Evolutionary conservation across 2,113 vertebrate species (phyloP), one percentile per base, ranked within the genome.

Genomic region (Notarius quadriscutis): DNA sequence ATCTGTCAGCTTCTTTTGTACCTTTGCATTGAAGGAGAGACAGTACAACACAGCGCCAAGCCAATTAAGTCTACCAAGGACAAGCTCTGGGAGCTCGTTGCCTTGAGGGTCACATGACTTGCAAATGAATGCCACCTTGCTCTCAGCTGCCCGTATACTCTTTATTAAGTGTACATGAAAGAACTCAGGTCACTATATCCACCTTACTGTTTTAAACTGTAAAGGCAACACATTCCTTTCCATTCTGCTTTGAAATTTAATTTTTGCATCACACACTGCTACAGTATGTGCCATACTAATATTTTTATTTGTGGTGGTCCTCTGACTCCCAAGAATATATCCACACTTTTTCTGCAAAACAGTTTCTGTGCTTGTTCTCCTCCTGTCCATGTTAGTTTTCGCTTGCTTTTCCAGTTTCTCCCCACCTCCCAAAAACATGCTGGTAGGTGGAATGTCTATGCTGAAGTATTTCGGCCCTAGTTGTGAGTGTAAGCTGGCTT

Each of bases 41-140:
- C 83, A 60, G 69, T 74, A 83, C 72, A 67, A 86, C 84, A 78
- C 63, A 65, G 57, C 67, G 72, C 86, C 72, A 83, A 91, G 87
- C 89, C 91, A 91, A 91, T 90, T 92, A 90, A 91, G 88, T 87
- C 72, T 53, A 85, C 84, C 90, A 91, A 91, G 90, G 90, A 91
- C 90, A 71, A 85, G 58, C 86, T 83, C 84, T 83, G 85, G 82
- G 81, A 87, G 67, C 84, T 83, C 71, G 85, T 83, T 89, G 84
- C 88, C 88, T 62, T 89, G 78, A 79, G 81, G 86, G 83, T 89
- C 88, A 87, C 87, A 78, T 91, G 90, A 90, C 87, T 82, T 81
- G 20, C 83, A 84, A 72, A 89, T 83, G 84, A 91, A 88, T 85
- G 87, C 67, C 82, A 83, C 60, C 69, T 51, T 57, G 57, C 81